Conservation (phyloP, 1,140 invertebrate genomes). For the Nasonia longicornis region DNA sequence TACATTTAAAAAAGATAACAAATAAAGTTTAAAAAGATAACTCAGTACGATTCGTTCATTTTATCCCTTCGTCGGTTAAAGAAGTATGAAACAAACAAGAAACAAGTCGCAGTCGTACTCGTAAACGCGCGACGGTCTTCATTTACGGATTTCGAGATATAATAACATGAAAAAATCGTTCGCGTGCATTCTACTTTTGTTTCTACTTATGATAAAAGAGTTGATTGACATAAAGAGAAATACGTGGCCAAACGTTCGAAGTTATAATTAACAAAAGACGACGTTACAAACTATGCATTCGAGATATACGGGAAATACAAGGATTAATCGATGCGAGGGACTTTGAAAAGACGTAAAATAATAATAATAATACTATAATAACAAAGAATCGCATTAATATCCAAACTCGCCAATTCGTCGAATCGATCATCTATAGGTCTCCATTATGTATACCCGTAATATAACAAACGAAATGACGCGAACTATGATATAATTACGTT, state of each 20-base stretch:
- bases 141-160: neutral
- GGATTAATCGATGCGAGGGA: neutral
- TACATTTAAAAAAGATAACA: slow-evolving; percentile 6
- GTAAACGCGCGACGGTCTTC: neutral
- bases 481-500: slow-evolving; percentile 48
- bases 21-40: neutral
- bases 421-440: slow-evolving; percentile 50
- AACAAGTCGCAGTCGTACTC: too few relatives aligned
- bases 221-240: slow-evolving; percentile 25
- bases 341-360: neutral
- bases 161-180: neutral
- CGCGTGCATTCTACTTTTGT: neutral
- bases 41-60: neutral
- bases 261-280: slow-evolving; percentile 20
- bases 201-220: slow-evolving; percentile 35
- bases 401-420: slow-evolving; percentile 50
- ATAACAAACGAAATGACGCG: slow-evolving; percentile 47
- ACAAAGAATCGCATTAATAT: slow-evolving; percentile 28
- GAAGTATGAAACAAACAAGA: neutral
- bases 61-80: slow-evolving; percentile 3
- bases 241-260: slow-evolving; percentile 41
- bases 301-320: neutral
- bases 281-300: slow-evolving; percentile 26
- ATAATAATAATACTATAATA: slow-evolving; percentile 3
- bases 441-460: slow-evolving; percentile 50